Conservation (phyloP, 2,888 invertebrate species). For the Spodoptera picta region DNA sequence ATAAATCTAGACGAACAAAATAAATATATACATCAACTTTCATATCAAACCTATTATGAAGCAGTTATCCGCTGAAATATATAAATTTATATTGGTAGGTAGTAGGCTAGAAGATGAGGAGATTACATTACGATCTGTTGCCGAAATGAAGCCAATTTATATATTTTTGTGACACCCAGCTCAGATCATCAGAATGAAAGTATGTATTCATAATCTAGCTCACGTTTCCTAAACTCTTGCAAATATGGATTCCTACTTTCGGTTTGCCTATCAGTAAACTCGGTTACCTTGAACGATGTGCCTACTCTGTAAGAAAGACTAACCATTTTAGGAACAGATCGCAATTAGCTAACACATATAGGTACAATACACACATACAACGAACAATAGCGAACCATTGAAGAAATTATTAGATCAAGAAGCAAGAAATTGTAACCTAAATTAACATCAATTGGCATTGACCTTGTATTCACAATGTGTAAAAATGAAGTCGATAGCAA, state of each 20-base stretch:
- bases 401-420: constrained; percentile 39
- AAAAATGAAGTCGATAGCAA: no score
- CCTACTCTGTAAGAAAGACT: constrained; percentile 70
- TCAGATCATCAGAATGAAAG: constrained; percentile 80
- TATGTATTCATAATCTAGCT: constrained; percentile 31
- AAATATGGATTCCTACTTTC: constrained; percentile 41
- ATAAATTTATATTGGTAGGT: constrained; percentile 68
- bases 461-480: no score
- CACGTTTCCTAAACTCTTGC: constrained; percentile 50
- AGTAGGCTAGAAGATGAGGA: constrained; percentile 66
- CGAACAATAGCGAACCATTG: constrained; percentile 56
- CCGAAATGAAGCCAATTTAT: constrained; percentile 87
- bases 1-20: constrained; percentile 78
- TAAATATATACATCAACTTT: constrained; percentile 74
- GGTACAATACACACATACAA: constrained; percentile 72
- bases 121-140: constrained; percentile 87
- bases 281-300: constrained; percentile 56
- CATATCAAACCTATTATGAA: constrained; percentile 82
- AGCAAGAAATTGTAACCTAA: neutral
- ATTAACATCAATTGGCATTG: no score
- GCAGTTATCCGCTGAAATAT: constrained; percentile 76
- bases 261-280: constrained; percentile 42
- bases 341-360: constrained; percentile 75
- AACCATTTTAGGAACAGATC: constrained; percentile 88
- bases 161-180: constrained; percentile 84